A percentile compares a stretch with the other conserved stretches of the same genome.
These are phyloP conservation scores for Rousettus madagascariensis DNA, from an alignment of 2,797 vertebrate species.

Conservation along the genomic window DNA sequence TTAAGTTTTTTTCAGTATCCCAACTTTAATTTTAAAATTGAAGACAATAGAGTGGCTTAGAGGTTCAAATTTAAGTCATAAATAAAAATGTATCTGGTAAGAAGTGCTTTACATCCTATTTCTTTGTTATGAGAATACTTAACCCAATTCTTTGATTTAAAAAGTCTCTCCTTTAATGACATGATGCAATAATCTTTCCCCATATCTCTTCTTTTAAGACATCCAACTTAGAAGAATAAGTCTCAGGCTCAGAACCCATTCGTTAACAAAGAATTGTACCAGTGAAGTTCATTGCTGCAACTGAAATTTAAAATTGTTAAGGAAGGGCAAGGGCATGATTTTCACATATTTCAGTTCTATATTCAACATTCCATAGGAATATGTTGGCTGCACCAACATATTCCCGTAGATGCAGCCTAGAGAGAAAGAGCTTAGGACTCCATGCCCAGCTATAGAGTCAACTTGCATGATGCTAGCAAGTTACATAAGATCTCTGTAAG, in stretches of 20 bases:
- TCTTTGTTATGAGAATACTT: background rate
- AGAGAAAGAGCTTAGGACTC: background rate
- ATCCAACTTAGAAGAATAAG: background rate
- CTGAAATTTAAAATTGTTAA: background rate
- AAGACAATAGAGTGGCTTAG: background rate
- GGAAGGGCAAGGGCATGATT: background rate
- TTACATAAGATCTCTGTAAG: background rate
- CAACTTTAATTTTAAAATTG: constrained; percentile 36
- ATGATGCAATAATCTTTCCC: background rate
- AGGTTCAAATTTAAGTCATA: constrained; percentile 42
- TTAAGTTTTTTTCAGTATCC: background rate
- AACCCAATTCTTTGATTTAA: background rate
- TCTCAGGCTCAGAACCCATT: background rate
- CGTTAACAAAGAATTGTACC: background rate
- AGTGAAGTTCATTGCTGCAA: background rate
- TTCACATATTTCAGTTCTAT: background rate
- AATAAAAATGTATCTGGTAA: background rate
- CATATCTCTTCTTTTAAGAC: background rate
- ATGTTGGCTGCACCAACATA: background rate
- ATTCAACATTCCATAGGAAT: background rate
- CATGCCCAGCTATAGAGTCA: background rate
- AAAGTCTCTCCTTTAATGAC: background rate
- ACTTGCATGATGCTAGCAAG: background rate
- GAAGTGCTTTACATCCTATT: background rate
- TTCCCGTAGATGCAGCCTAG: background rate